phyloP scores from a whole-genome alignment of 2,888 invertebrate species.

The Agrotis exclamationis region DNA sequence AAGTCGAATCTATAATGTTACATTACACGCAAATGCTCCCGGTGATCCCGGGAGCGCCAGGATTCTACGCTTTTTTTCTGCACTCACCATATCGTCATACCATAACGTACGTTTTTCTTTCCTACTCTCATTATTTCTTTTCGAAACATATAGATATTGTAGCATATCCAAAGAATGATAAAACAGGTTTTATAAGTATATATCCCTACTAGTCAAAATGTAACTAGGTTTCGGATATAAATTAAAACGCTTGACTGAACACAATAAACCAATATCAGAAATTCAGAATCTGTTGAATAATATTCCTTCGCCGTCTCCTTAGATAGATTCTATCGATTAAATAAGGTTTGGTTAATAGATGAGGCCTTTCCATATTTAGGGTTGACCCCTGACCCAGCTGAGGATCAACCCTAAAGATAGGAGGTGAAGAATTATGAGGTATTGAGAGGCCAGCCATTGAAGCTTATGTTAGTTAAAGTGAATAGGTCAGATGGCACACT shows the following conservation, averaged over 20 bases:
- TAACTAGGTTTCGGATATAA: constrained; percentile 9
- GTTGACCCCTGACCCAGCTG: background rate
- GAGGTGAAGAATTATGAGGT: background rate
- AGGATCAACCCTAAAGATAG: background rate
- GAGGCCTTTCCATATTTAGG: background rate
- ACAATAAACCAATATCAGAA: constrained; percentile 21
- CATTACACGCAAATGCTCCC: too few relatives aligned
- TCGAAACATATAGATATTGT: background rate
- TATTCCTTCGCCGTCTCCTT: background rate
- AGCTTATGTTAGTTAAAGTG: background rate
- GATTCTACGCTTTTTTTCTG: too few relatives aligned
- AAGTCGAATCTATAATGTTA: too few relatives aligned
- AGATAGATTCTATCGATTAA: background rate
- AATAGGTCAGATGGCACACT: background rate
- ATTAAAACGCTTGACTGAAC: constrained; percentile 27
- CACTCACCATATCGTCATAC: too few relatives aligned
- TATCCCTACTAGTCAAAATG: background rate
- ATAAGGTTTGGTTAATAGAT: constrained; percentile 3
- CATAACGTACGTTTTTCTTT: background rate
- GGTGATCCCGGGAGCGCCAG: too few relatives aligned
- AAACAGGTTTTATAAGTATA: background rate
- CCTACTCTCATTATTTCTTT: background rate
- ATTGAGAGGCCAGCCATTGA: background rate
- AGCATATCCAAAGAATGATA: background rate
- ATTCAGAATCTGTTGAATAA: constrained; percentile 26